Base-by-base conservation (phyloP, 1,140 invertebrate genomes). In the Holotrichia oblita region DNA sequence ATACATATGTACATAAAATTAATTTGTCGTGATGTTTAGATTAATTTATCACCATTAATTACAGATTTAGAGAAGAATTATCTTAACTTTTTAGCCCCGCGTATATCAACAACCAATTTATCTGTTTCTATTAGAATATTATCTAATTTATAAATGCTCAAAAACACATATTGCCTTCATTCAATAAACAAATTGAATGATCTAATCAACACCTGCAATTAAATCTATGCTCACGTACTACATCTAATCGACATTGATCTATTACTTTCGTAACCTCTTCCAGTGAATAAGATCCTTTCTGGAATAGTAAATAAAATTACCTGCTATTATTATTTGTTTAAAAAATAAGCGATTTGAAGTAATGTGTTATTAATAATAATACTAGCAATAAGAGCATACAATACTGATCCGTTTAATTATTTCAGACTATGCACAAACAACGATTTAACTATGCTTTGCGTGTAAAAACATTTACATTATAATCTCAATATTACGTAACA, bases 401-500 rank as follows among this genome's bases (percentile, higher is more conserved):
- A 34, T 55, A 17, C 17, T 55, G 48, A 17, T 55, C 48, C 17
- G 14, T 55, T 55, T 55, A 17, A 55, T 55, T 55, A 14, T 55
- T 55, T 55, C 48, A 48, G 44, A 10, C n/a, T 48, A 48, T n/a
- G n/a, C 44, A 17, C 48, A 55, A 55, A 55, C 27, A 34, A 34
- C 17, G 48, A 55, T n/a, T 48, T 48, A 48, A 48, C n/a, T 10
- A 48, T 55, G 17, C 6, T 14, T 55, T 55, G 17, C 17, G 17
- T 55, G 17, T 17, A 55, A 55, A 55, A 55, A 55, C 48, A 55
- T 55, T 55, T 55, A 17, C 48, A 55, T 55, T 55, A n/a, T n/a
- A 55, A 55, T 17, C 17, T 17, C n/a, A 14, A n/a, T n/a, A 55
- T 55, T 55, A 55, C 48, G 48, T 55, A 55, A 55, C 48, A 55